phyloP scores from a whole-genome alignment of 2,113 vertebrate genomes.

The Myocastor coypus region DNA sequence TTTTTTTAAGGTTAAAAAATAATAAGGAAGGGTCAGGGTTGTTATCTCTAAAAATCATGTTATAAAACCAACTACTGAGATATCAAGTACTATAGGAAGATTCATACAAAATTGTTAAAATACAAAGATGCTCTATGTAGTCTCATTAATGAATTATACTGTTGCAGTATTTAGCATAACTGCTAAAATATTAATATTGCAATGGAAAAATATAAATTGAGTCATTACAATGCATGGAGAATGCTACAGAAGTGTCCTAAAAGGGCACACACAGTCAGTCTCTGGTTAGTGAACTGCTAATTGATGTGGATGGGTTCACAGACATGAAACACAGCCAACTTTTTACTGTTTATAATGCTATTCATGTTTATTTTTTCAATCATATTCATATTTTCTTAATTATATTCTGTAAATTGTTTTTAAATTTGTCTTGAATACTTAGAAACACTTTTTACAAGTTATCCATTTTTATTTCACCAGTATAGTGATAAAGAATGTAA shows the following conservation, averaged over 20 bases:
- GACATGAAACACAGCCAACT: not conserved
- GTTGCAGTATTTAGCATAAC: not conserved
- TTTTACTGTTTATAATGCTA: not conserved
- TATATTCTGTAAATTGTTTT: constrained; percentile 13
- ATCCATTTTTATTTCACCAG: constrained; percentile 6
- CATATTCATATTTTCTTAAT: not conserved
- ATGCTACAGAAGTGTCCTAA: not conserved
- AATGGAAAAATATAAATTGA: not conserved
- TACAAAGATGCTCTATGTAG: not conserved
- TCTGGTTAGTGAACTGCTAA: not conserved
- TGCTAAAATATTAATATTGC: not conserved
- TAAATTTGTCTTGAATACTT: constrained; percentile 12
- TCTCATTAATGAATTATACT: not conserved
- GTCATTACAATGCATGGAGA: not conserved
- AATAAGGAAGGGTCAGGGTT: not conserved
- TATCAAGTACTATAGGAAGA: not conserved
- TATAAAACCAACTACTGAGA: not conserved
- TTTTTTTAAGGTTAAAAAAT: not conserved
- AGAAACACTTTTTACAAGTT: not conserved
- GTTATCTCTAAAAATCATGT: not conserved
- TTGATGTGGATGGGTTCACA: not conserved
- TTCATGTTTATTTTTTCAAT: not conserved
- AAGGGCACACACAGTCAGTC: not conserved
- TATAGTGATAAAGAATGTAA: not conserved
- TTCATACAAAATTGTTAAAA: not conserved